Evolutionary conservation across 1,140 invertebrate species (phyloP).

Genomic region (Eueides isabella): DNA sequence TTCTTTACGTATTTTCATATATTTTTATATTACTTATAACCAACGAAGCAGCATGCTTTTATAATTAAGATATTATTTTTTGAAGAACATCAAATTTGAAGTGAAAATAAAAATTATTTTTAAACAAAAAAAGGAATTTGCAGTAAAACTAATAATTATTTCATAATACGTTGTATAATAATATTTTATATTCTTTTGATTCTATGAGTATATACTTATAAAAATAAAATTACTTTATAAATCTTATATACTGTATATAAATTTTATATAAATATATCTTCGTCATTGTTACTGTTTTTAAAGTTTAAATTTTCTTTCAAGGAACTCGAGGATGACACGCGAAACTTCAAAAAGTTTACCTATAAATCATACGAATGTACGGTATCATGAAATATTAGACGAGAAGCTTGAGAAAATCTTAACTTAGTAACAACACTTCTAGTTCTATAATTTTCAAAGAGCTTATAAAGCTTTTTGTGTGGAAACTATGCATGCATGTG

Average conservation of each 20-base stretch:
- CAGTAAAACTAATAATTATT: too few species aligned
- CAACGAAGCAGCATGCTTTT: too few species aligned
- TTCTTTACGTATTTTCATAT: too few species aligned
- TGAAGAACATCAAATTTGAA: too few species aligned
- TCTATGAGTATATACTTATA: too few species aligned
- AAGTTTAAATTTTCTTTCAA: conserved; percentile 13
- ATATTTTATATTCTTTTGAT: too few species aligned
- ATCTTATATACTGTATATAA: background rate
- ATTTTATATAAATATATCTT: background rate
- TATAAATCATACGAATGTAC: conserved; percentile 15
- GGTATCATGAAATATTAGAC: conserved; percentile 10
- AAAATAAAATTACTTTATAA: too few species aligned
- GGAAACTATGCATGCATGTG: background rate
- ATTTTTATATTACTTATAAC: too few species aligned
- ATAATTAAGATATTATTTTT: too few species aligned
- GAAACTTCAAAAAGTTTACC: conserved; percentile 10
- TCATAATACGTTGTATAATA: too few species aligned
- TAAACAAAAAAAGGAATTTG: too few species aligned
- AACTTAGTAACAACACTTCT: conserved; percentile 8
- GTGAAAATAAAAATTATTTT: too few species aligned
- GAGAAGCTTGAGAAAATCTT: conserved; percentile 5
- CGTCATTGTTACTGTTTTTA: conserved; percentile 7
- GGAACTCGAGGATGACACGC: conserved; percentile 4
- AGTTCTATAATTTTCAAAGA: conserved; percentile 13
- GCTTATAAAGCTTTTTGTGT: background rate